Evolutionary conservation across 2,797 vertebrate genomes (phyloP), one percentile per base, ranked within the genome.

Genomic region (Cynopterus sphinx): DNA sequence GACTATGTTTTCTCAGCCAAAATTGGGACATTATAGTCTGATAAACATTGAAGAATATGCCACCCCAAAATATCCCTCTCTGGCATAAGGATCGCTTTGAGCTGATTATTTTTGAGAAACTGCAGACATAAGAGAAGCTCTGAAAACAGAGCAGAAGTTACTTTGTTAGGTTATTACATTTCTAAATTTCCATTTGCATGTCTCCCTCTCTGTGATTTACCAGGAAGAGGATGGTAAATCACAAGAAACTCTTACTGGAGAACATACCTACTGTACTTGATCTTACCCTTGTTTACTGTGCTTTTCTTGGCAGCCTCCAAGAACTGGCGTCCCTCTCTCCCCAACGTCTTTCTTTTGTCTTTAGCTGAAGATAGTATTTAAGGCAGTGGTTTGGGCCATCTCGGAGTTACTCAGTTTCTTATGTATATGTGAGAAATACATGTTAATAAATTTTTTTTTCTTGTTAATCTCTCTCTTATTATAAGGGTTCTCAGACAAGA

Each of bases 21-120:
- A 68, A 51, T 31, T 24, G 4, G 53, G 53, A 70, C 5, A 8
- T 0, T 11, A 3, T 65, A 16, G 59, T 71, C 75, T 83, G 24
- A 67, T 57, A 61, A 8, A 11, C 6, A 1, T 3, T 3, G 26
- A 10, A 28, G 59, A 73, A 28, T 74, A 39, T 81, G 49, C 46
- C 19, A 17, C 8, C 22, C 19, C 49, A 13, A 87, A 68, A 57
- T 67, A 36, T 59, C 59, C 57, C 28, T 82, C 33, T 87, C 70
- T 74, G 88, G 39, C 67, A 39, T 74, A 67, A 81, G 46, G 57
- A n/a, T 73, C 59, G 41, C 79, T 24, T 77, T n/a, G 41, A 61
- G n/a, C 70, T 83, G 51, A 70, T 65, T 68, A 33, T 87, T 91
- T 91, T 67, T 83, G 59, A 92, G 84, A 68, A 68, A 68, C 51